Conservation (phyloP, 2,797 vertebrate genomes). For the Setipinna tenuifilis region DNA sequence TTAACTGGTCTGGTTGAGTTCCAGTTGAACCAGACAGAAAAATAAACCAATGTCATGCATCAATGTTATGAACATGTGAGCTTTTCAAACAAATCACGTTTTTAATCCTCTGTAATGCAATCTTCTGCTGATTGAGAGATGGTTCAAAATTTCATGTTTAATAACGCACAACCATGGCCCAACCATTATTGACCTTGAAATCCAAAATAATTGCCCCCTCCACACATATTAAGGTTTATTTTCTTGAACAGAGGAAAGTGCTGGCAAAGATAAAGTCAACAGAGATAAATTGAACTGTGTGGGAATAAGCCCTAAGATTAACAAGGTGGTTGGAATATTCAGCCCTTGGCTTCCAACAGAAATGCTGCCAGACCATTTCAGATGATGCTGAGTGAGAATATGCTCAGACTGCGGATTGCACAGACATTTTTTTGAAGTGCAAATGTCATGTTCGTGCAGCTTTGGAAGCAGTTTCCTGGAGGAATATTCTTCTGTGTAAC, state of each 20-base stretch:
- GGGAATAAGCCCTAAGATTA: background rate
- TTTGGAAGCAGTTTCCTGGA: background rate
- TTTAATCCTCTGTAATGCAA: background rate
- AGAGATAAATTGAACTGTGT: background rate
- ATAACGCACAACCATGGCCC: background rate
- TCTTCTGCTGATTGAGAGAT: background rate
- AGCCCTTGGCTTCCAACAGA: background rate
- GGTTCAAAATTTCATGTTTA: constrained; percentile 2
- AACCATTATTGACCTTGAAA: constrained; percentile 9
- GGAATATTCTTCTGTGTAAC: background rate
- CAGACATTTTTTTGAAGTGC: background rate
- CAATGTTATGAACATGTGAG: background rate
- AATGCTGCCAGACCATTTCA: background rate
- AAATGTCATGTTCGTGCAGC: background rate
- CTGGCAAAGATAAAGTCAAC: background rate
- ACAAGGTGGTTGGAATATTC: background rate
- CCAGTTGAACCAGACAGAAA: background rate
- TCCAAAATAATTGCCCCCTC: background rate
- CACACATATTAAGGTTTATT: background rate
- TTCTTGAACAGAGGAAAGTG: background rate
- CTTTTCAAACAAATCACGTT: background rate
- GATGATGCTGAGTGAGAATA: background rate
- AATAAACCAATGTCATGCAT: background rate
- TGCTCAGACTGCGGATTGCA: background rate
- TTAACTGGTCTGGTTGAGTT: background rate